Evolutionary conservation across 2,797 vertebrate species (phyloP), one percentile per base, ranked within the genome.

Genomic region (Steatocranus sp.): DNA sequence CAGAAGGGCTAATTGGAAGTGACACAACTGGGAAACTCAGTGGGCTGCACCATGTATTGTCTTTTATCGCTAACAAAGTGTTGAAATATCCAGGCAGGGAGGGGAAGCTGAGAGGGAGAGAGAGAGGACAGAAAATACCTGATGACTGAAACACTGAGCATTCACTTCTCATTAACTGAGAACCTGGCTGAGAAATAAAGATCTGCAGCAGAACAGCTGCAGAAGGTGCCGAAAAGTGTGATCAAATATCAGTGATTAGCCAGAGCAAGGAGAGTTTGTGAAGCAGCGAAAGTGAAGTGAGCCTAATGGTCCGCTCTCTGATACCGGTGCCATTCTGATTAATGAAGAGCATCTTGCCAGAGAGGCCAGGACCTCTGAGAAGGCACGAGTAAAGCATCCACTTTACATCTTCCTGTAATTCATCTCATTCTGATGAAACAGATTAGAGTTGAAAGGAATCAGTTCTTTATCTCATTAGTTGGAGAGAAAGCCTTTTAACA

Each of bases 1-100:
- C 86, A 58, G 80, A 88, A 79, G 87, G 91, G 86, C 88, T 94
- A 93, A 95, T 95, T 95, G 93, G 91, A 92, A 90, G 91, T 86
- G 90, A 91, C 92, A 93, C 82, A 84, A 83, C 81, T 75, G 78
- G 84, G 85, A 90, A 90, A 82, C 84, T 93, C 86, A 68, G 77
- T 80, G 78, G 83, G 87, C 89, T 48, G 78, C 58, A 78, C 74
- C 61, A 5, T 68, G 84, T 75, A 86, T 89, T 89, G 85, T 92
- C 82, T 86, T 79, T 75, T 74, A 77, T 88, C 85, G 41, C 83
- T 86, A 86, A 66, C 54, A 85, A 78, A 82, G 61, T 66, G 54
- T 18, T 12, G 66, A 83, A 87, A 87, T 76, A 83, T 82, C 20
- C 23, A 73, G 61, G 82, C 43, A 27, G 43, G 76, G 56, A 7